Conservation (phyloP, 2,113 vertebrate species). For the Morphnarchus princeps region DNA sequence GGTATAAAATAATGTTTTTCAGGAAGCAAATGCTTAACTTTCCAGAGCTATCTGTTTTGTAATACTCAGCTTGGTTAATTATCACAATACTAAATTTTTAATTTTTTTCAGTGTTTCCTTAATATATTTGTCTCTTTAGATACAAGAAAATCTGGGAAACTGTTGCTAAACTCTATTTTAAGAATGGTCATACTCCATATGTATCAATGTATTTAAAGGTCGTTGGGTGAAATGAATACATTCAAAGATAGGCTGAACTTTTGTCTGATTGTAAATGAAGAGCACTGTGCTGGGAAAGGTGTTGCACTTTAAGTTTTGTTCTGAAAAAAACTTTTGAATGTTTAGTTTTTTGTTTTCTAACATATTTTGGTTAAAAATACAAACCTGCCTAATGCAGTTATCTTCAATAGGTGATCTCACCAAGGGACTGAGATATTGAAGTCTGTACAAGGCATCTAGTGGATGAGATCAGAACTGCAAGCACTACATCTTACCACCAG, state of each 20-base stretch:
- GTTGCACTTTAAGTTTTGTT: background rate
- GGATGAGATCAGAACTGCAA: background rate
- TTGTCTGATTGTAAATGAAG: background rate
- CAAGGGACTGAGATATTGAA: background rate
- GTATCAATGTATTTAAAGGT: background rate
- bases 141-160: background rate
- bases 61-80: background rate
- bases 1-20: background rate
- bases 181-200: background rate
- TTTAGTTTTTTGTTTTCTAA: background rate
- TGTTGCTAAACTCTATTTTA: background rate
- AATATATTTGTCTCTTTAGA: background rate
- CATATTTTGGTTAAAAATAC: background rate
- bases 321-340: background rate
- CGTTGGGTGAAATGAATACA: background rate
- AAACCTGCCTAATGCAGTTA: background rate
- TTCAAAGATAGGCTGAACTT: background rate
- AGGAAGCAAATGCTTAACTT: background rate
- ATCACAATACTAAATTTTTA: background rate
- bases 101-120: background rate
- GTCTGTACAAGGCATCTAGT: background rate
- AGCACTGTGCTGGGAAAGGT: background rate
- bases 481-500: accelerated
- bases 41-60: background rate
- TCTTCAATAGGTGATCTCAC: background rate